phyloP scores from a whole-genome alignment of 2,113 vertebrate genomes.

The Ptilonorhynchus violaceus region DNA sequence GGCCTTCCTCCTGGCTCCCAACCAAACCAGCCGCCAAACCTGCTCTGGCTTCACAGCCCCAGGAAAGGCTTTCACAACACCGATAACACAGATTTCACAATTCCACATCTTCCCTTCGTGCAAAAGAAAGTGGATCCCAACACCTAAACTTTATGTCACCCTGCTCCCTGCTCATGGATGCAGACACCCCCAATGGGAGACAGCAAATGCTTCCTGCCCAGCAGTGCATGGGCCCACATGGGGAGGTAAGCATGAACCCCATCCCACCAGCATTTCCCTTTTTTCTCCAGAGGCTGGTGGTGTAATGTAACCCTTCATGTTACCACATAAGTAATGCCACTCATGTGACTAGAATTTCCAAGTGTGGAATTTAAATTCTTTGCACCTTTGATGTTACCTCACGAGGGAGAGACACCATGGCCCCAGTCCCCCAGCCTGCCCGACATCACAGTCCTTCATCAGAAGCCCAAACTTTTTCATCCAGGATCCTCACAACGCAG shows the following conservation, averaged over 20 bases:
- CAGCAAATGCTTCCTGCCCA: rapidly evolving
- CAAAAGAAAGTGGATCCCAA: not conserved
- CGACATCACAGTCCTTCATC: rapidly evolving
- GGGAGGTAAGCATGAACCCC: not conserved
- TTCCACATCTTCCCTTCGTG: not conserved
- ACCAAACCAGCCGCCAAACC: rapidly evolving
- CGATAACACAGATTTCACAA: not conserved
- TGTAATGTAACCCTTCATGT: not conserved
- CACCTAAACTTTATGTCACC: not conserved
- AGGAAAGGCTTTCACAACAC: not conserved
- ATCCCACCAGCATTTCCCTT: not conserved
- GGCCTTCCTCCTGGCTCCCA: not conserved
- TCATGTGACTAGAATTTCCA: not conserved
- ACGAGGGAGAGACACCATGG: not conserved
- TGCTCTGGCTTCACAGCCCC: not conserved
- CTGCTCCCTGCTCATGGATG: not conserved
- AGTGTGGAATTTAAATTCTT: not conserved
- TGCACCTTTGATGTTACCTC: rapidly evolving
- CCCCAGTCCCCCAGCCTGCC: not conserved
- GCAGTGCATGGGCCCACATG: rapidly evolving
- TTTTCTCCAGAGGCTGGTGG: not conserved
- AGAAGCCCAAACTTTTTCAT: rapidly evolving
- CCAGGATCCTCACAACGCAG: not conserved
- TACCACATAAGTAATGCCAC: not conserved
- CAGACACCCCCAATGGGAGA: not conserved